Conservation (phyloP, 1,140 invertebrate species). For the Diachasmimorpha longicaudata region DNA sequence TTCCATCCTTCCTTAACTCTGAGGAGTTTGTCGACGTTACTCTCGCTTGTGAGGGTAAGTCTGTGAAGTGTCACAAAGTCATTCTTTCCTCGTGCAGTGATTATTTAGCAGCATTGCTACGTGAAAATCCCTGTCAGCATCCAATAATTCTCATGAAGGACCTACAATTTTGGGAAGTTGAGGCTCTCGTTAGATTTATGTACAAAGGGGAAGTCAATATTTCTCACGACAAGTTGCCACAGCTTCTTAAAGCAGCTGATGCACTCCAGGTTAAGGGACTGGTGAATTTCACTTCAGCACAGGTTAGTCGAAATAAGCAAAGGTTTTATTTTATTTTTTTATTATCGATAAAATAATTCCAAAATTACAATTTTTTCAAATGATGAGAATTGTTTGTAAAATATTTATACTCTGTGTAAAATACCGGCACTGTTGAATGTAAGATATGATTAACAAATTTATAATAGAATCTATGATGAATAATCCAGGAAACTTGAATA, state of each 20-base stretch:
- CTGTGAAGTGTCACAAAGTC: conserved; percentile 86
- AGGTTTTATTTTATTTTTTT: not conserved
- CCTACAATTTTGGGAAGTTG: conserved; percentile 82
- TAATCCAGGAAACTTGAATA: too few relatives aligned
- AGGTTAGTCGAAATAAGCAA: conserved; percentile 35
- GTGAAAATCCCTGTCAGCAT: conserved; percentile 85
- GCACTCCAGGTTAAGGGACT: conserved; percentile 81
- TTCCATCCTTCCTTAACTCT: conserved; percentile 79
- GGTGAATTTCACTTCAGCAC: conserved; percentile 70
- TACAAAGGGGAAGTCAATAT: conserved; percentile 86
- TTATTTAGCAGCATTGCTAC: conserved; percentile 79
- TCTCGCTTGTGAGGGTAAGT: conserved; percentile 82
- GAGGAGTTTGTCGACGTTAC: conserved; percentile 92
- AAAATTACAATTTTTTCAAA: too few relatives aligned
- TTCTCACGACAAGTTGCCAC: conserved; percentile 79
- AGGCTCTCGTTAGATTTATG: conserved; percentile 85
- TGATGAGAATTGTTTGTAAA: too few relatives aligned
- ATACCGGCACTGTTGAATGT: too few relatives aligned
- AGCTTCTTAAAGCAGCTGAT: conserved; percentile 80
- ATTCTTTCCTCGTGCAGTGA: conserved; percentile 83
- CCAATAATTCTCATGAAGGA: conserved; percentile 85
- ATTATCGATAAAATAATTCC: too few relatives aligned
- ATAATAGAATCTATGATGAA: too few relatives aligned
- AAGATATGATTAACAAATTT: too few relatives aligned
- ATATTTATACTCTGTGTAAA: too few relatives aligned